These are phyloP conservation scores for Leiothrix lutea DNA, from an alignment of 2,113 vertebrate genomes.

Conservation along the genomic window DNA sequence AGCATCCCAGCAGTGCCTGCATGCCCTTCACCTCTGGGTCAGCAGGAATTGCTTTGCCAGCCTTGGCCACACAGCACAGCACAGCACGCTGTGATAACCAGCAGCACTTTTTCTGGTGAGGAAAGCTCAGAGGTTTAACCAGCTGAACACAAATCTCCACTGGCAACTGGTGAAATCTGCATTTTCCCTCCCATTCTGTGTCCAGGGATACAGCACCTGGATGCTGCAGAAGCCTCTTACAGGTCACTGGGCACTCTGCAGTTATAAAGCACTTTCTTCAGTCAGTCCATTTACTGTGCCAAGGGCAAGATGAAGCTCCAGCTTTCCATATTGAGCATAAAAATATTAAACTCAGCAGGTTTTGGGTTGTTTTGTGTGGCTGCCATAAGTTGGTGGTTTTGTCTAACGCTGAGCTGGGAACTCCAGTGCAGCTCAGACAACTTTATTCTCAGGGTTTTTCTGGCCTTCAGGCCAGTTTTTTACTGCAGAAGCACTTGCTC, in stretches of 20 bases:
- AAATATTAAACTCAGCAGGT: neutral
- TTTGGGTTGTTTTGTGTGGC: neutral
- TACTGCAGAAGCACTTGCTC: neutral
- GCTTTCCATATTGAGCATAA: neutral
- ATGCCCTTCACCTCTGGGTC: neutral
- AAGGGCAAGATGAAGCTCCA: neutral
- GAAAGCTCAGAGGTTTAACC: neutral
- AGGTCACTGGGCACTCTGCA: neutral
- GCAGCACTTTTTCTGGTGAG: neutral
- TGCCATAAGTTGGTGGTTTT: neutral
- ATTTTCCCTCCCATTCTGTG: neutral
- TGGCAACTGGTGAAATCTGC: neutral
- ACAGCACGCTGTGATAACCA: rapidly evolving
- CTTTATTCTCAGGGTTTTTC: neutral
- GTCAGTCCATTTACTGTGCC: neutral
- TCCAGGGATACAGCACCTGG: rapidly evolving
- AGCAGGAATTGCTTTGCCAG: neutral
- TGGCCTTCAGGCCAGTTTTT: neutral
- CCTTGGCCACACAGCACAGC: neutral
- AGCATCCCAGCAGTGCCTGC: rapidly evolving
- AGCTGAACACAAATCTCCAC: neutral
- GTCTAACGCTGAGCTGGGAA: neutral
- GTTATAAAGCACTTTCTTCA: neutral
- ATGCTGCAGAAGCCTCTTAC: rapidly evolving
- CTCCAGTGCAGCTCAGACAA: neutral